Base-by-base conservation (phyloP, 2,113 vertebrate genomes). In the Lophura nycthemera region DNA sequence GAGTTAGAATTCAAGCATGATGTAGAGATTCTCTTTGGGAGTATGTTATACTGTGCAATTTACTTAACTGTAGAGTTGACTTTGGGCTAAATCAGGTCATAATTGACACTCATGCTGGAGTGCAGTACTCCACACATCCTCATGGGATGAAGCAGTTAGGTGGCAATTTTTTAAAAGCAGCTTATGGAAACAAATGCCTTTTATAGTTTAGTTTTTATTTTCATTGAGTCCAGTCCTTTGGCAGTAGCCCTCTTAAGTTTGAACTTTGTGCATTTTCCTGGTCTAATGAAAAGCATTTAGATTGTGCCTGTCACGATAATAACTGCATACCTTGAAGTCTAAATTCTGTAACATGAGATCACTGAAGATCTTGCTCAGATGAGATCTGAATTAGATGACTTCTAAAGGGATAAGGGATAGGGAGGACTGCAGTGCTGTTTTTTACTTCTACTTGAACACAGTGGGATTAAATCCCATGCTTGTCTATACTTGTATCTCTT, bases 381-480 rank as follows among this genome's bases (percentile, higher is more conserved):
- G 93, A 48, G 17, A 8, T 64, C 61, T 71, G 63, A 86, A 21
- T 69, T 92, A 74, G 8, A 42, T 70, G 29, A 38, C 60, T 85
- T 86, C 9, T 32, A 3, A 81, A 82, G 15, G 15, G 42, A 43
- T 43, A 70, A 75, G 40, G 77, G 69, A 24, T 14, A 80, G 50
- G 34, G 48, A 93, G 71, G 21, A 11, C 73, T 82, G 45, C 86
- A 43, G 78, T 78, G 73, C 20, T 74, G 63, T 78, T n/a, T 94
- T 24, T 93, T 48, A 19, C 69, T 77, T 88, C 56, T 70, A 48
- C 25, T 60, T 72, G n/a, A 61, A 71, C 76, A 88, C 50, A 89
- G 89, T 47, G 65, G 80, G 73, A 90, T 71, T 83, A 92, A 94
- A 88, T 94, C 76, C 71, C 85, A n/a, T 65, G 79, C 82, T 92